Evolutionary conservation across 2,797 vertebrate genomes (phyloP), one percentile per base, ranked within the genome.

Genomic region (Odontamblyopus lacepedii): DNA sequence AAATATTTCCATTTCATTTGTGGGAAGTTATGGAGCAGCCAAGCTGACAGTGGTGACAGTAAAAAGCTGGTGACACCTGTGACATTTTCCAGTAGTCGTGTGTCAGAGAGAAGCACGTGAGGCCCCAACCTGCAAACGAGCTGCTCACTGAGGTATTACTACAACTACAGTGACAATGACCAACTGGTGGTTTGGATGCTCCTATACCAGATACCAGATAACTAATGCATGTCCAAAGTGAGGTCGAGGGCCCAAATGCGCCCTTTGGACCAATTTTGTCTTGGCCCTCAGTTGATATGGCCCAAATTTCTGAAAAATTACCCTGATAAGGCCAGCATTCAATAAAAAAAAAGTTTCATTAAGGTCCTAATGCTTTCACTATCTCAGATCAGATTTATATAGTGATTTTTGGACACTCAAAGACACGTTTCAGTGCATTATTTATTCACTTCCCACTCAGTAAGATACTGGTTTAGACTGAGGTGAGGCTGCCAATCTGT

Each of bases 1-100:
- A 78, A 87, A 79, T 87, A 80, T 90, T 93, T 93, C 92, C 91
- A 90, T 84, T 83, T 85, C 81, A 85, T 82, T 91, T 89, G 78
- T 87, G 81, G 85, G 83, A 88, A 92, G 85, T 85, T 78, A 72
- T 81, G 88, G 88, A 92, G 90, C 89, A 88, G 78, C 76, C 60
- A 65, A 89, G 77, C 87, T 88, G 89, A 91, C 88, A 88, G 83
- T 78, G 75, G 82, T 84, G 87, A 92, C 91, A 90, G 88, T 92
- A 90, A 91, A 91, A 89, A 2, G 81, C 72, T 73, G 74, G 65
- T 71, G 82, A 92, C 90, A 93, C 89, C 89, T 88, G 86, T 92
- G 92, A 93, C 87, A 91, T 88, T 92, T 93, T 92, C 91, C 93
- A 93, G 90, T 78, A 72, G 84, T 79, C 74, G 69, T 48, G 70